Conservation (phyloP, 2,888 invertebrate genomes). For the Tachina lurida region DNA sequence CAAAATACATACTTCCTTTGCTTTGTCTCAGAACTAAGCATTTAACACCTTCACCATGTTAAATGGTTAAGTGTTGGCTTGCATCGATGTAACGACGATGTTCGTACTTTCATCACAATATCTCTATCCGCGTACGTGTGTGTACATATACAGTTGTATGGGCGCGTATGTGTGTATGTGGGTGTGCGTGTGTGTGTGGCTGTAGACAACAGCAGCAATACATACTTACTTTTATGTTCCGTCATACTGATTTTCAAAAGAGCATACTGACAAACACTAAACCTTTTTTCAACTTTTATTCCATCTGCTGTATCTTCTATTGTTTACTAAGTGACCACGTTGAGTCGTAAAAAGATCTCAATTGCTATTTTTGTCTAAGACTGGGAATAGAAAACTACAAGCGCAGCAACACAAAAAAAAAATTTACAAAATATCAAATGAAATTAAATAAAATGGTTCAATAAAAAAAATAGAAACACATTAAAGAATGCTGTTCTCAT, state of each 20-base stretch:
- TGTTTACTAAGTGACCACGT: constrained; percentile 56
- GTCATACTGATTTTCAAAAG: neutral
- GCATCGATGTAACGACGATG: neutral
- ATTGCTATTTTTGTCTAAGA: constrained; percentile 10
- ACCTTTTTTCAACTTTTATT: constrained; percentile 11
- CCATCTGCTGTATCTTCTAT: neutral
- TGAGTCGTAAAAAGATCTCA: constrained; percentile 50
- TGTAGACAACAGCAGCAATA: constrained; percentile 11
- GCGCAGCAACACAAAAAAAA: constrained; percentile 20
- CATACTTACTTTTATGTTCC: constrained; percentile 9
- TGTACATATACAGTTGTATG: neutral
- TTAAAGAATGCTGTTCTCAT: neutral
- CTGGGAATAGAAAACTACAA: constrained; percentile 34
- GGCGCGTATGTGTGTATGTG: neutral
- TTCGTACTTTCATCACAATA: neutral
- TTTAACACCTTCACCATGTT: constrained; percentile 65
- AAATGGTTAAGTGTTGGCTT: constrained; percentile 20
- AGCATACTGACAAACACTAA: constrained; percentile 13
- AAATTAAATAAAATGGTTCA: constrained; percentile 38
- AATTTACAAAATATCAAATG: constrained; percentile 31
- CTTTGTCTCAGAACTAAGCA: constrained; percentile 47
- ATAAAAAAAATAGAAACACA: constrained; percentile 1
- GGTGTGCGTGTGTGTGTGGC: neutral
- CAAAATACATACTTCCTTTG: constrained; percentile 73
- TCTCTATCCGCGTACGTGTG: neutral